Base-by-base conservation (phyloP, 1,140 invertebrate species). In the Parapsyche elsis region DNA sequence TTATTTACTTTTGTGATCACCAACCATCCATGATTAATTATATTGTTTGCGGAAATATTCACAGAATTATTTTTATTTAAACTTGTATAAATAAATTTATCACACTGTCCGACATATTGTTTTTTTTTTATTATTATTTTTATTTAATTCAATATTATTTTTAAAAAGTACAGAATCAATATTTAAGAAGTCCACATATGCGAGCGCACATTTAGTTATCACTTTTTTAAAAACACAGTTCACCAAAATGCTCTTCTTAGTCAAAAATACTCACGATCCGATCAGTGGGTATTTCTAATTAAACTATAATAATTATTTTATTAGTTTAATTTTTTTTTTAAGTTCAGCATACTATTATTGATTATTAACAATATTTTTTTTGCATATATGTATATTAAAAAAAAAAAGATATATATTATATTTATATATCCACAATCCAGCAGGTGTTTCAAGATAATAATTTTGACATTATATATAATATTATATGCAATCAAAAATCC, bases 271-370 rank as follows among this genome's bases (percentile, higher is more conserved):
- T 49, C 64, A 23, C 38, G 76, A 81, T 81, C 80, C 80, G 73
- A 79, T 53, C 77, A 81, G 80, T 81, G 80, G 80, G 80, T 49
- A 73, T 49, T 49, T 46, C 44, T 46, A 73, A 46, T 45, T 46
- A 73, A 73, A 73, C 71, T 73, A 73, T 73, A 73, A 46, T 73
- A 21, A 73, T 73, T 24, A 67, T 21, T 67, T 67, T 67, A 67
- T 67, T 67, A 73, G 71, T 73, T 21, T 73, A 45, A 73, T 73
- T 73, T 24, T 46, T 73, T n/a, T 38, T 73, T 73, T 24, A 73
- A 19, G 45, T 73, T 73, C 71, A 73, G 71, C 71, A 46, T 46
- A 73, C 71, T 73, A 73, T 73, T 67, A 26, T 73, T 73, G 71
- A 46, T 46, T 71, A 71, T 71, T 73, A 73, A 73, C 73, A 75